These are phyloP conservation scores for Andricus grossulariae DNA, from an alignment of 1,140 invertebrate species.

Conservation along the genomic window DNA sequence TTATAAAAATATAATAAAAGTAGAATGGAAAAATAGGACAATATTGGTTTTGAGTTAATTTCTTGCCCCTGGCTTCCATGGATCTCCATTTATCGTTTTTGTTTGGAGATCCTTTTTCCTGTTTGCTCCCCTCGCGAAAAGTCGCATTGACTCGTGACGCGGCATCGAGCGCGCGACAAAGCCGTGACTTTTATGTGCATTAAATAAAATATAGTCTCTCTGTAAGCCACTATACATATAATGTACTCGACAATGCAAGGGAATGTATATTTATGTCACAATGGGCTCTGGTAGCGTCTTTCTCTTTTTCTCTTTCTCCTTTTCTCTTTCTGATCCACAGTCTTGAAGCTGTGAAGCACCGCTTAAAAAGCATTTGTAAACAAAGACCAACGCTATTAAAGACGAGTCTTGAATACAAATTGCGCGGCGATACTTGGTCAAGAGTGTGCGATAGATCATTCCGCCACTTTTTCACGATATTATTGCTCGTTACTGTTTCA, in stretches of 20 bases:
- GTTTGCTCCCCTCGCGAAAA: conserved; percentile 35
- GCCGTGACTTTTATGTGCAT: conserved; percentile 56
- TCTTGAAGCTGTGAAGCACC: conserved; percentile 31
- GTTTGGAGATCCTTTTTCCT: background rate
- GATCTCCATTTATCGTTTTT: background rate
- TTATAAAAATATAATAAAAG: background rate
- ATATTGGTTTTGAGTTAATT: background rate
- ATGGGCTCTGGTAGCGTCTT: conserved; percentile 39
- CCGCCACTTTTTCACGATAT: conserved; percentile 34
- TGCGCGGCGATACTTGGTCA: conserved; percentile 44
- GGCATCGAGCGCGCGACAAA: conserved; percentile 50
- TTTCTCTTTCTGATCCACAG: conserved; percentile 10
- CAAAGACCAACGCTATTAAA: conserved; percentile 56
- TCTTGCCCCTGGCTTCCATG: background rate
- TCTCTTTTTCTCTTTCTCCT: background rate
- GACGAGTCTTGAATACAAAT: conserved; percentile 57
- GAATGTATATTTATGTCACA: conserved; percentile 52
- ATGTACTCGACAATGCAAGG: conserved; percentile 44
- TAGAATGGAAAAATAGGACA: background rate
- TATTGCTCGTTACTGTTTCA: conserved; percentile 29
- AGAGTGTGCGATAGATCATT: conserved; percentile 44
- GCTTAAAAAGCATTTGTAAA: conserved; percentile 55
- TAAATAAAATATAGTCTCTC: conserved; percentile 50
- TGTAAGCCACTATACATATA: conserved; percentile 45
- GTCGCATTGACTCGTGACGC: conserved; percentile 48